Percentiles rank a stretch among this genome's conserved stretches.
Evolutionary conservation across 2,797 vertebrate genomes (phyloP).

Genomic region (Bucorvus abyssinicus): DNA sequence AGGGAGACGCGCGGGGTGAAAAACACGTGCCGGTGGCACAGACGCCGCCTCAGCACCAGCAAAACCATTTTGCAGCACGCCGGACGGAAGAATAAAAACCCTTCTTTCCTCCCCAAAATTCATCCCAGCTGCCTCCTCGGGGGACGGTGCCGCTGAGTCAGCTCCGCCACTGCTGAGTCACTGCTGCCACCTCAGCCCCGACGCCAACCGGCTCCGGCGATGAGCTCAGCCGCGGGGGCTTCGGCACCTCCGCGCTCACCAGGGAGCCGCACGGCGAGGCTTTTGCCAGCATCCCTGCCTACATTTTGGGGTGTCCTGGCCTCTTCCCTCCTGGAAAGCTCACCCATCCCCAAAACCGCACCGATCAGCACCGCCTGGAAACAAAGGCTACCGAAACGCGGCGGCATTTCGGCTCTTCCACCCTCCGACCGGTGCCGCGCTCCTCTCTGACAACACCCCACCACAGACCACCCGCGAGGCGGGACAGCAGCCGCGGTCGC

Average conservation of each 20-base stretch:
- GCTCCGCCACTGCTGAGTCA: conserved; percentile 38
- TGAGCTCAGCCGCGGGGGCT: conserved; percentile 52
- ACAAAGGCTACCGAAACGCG: neutral
- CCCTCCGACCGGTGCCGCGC: accelerated
- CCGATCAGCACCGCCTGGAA: accelerated
- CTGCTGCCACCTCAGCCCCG: neutral
- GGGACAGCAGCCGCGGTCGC: accelerated
- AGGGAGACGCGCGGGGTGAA: accelerated
- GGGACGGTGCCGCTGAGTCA: conserved; percentile 23
- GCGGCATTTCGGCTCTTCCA: neutral
- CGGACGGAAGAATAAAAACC: too few relatives aligned
- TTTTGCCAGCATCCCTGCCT: neutral
- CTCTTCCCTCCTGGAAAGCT: neutral
- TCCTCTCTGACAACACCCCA: neutral
- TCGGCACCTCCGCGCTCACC: neutral
- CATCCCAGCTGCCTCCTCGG: neutral
- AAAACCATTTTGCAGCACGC: neutral
- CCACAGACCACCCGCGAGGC: neutral
- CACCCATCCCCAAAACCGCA: neutral
- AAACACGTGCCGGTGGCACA: accelerated
- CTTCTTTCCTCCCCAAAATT: neutral
- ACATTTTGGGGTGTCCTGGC: neutral
- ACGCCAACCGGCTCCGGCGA: neutral
- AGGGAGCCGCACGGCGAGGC: accelerated
- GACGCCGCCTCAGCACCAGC: neutral